Conservation (phyloP, 1,140 invertebrate genomes). For the Diabrotica undecimpunctata region DNA sequence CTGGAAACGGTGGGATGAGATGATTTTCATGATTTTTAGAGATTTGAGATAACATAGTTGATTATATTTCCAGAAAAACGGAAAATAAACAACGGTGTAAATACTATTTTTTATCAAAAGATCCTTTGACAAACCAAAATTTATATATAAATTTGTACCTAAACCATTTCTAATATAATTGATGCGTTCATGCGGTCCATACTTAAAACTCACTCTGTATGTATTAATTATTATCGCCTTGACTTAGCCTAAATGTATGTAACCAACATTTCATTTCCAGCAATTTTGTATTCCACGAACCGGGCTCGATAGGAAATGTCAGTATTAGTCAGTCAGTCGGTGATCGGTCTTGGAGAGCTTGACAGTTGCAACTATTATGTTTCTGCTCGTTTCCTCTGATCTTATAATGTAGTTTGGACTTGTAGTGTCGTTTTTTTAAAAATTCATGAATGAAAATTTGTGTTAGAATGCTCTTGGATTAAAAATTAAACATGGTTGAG, state of each 20-base stretch:
- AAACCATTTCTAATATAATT: too few species aligned
- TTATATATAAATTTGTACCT: too few species aligned
- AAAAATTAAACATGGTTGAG: conserved; percentile 37
- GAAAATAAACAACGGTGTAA: too few species aligned
- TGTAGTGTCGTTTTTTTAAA: not conserved
- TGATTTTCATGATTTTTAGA: too few species aligned
- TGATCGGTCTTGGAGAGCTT: not conserved
- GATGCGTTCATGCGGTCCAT: too few species aligned
- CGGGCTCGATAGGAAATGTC: not conserved
- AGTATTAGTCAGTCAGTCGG: not conserved
- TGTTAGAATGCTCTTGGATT: conserved; percentile 21
- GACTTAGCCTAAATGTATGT: not conserved
- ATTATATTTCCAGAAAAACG: too few species aligned
- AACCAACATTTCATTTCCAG: not conserved
- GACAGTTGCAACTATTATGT: not conserved
- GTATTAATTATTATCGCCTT: too few species aligned
- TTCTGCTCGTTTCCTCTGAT: not conserved
- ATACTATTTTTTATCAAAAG: too few species aligned
- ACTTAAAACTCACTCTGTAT: too few species aligned
- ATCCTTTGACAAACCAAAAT: too few species aligned
- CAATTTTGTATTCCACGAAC: not conserved
- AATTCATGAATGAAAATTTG: conserved; percentile 38
- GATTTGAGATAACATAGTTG: too few species aligned
- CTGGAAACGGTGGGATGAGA: too few species aligned
- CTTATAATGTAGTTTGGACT: not conserved